These are phyloP conservation scores for Muntiacus muntjak DNA, from an alignment of 2,113 vertebrate genomes.

Conservation along the genomic window DNA sequence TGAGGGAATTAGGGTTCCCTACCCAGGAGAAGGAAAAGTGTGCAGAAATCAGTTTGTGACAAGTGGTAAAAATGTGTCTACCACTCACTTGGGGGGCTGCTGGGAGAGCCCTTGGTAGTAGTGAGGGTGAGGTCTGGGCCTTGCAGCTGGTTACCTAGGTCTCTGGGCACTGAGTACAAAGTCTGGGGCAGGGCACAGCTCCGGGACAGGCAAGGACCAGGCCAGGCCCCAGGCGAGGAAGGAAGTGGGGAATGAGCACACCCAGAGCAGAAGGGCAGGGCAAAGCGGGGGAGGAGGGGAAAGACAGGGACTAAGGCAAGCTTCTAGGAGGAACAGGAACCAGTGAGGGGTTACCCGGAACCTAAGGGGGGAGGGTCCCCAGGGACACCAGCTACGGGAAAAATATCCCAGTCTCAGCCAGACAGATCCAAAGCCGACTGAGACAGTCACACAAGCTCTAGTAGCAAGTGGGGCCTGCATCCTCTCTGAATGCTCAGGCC, in stretches of 20 bases:
- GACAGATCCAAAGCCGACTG: background rate
- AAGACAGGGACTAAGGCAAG: conserved; percentile 43
- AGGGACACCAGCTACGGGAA: background rate
- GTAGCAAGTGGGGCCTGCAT: background rate
- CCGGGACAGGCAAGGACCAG: conserved; percentile 36
- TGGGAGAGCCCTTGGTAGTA: background rate
- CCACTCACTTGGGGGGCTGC: background rate
- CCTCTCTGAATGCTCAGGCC: background rate
- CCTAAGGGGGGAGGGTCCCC: background rate
- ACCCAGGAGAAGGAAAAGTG: background rate
- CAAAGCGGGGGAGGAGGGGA: conserved; percentile 48
- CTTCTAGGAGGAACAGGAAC: conserved; percentile 72
- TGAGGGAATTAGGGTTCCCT: background rate
- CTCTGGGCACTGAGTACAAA: conserved; percentile 34
- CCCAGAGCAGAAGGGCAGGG: conserved; percentile 68
- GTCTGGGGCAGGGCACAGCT: conserved; percentile 25
- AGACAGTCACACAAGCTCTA: background rate
- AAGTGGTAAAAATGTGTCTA: conserved; percentile 26
- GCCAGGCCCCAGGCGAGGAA: conserved; percentile 69
- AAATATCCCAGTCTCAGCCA: background rate
- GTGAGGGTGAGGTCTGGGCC: background rate
- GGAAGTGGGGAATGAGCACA: conserved; percentile 77
- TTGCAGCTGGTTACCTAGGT: conserved; percentile 23
- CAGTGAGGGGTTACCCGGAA: conserved; percentile 40
- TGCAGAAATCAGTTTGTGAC: conserved; percentile 14